These are phyloP conservation scores for Helicolenus hilgendorfi DNA, from an alignment of 2,797 vertebrate genomes.

Conservation along the genomic window DNA sequence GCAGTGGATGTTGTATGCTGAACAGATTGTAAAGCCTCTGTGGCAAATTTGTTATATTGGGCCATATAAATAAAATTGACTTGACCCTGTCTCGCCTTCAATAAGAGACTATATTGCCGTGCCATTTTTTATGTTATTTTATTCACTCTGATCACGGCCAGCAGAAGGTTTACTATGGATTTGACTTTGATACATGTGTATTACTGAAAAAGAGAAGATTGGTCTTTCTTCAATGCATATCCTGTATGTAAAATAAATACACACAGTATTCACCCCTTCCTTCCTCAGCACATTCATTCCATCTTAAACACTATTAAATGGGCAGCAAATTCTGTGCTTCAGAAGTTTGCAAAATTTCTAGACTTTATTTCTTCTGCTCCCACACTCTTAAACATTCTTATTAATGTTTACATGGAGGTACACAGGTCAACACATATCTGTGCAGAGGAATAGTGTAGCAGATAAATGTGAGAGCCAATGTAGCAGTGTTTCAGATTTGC, in stretches of 20 bases:
- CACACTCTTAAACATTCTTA: background rate
- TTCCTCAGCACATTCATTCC: constrained; percentile 24
- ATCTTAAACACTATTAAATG: constrained; percentile 18
- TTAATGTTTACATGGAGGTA: background rate
- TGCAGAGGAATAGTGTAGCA: background rate
- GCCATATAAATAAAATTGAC: no score
- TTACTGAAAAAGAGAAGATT: background rate
- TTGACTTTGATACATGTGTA: background rate
- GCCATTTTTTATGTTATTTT: background rate
- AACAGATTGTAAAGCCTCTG: no score
- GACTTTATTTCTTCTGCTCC: background rate
- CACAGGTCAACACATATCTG: background rate
- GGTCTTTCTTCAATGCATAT: background rate
- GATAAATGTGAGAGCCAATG: background rate
- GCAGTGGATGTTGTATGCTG: no score
- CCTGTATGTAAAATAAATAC: constrained; percentile 39
- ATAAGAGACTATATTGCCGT: background rate
- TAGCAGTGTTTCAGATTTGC: background rate
- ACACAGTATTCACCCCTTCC: background rate
- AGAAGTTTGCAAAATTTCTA: background rate
- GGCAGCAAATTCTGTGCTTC: constrained; percentile 9
- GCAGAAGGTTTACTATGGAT: background rate
- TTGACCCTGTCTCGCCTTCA: background rate
- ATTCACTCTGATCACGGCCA: background rate
- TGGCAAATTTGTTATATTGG: no score